Evolutionary conservation across 2,113 vertebrate genomes (phyloP), one percentile per base, ranked within the genome.

Genomic region (Pachycephala philippinensis): DNA sequence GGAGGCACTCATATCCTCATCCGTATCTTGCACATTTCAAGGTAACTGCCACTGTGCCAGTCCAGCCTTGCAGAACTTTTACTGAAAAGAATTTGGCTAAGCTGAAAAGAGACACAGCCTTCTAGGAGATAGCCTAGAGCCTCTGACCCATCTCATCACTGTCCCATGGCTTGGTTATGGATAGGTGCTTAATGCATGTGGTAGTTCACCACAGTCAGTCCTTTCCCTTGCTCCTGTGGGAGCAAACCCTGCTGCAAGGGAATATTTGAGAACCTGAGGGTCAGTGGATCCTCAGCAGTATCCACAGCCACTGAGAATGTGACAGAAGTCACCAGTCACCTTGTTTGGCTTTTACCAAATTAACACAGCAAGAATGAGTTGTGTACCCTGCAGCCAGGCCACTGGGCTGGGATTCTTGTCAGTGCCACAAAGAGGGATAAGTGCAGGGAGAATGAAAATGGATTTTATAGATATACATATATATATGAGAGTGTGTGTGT

Each of bases 11-110:
- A 0, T 90, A 96, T 44, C 98, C 98, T 42, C 97, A 93, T 11
- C 98, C 98, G 0, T 99, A 98, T 84, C 97, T 99, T 42, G 99
- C 98, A 10, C 98, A 98, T 94, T 99, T 99, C 95, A 98, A 98
- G 97, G 99, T 99, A 97, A 96, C 91, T 82, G 37, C 79, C 2
- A 0, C 13, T 71, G 64, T 3, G 7, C 59, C 71, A 57, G 26
- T 10, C 2, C 5, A 56, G 33, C 22, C 65, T 75, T 80, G 11
- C 42, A 74, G 52, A 39, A 15, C 10, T 77, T 81, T 42, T 44
- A 10, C 60, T 60, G 14, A 40, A 89, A 74, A 18, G 22, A 75
- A 19, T 4, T 9, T 37, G 65, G 21, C n/a, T 68, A 59, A 24
- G 28, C 31, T 47, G 39, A 71, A 84, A 84, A 61, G 27, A 66